Evolutionary conservation across 2,888 invertebrate genomes (phyloP).

Genomic region (Melanotus villosus): DNA sequence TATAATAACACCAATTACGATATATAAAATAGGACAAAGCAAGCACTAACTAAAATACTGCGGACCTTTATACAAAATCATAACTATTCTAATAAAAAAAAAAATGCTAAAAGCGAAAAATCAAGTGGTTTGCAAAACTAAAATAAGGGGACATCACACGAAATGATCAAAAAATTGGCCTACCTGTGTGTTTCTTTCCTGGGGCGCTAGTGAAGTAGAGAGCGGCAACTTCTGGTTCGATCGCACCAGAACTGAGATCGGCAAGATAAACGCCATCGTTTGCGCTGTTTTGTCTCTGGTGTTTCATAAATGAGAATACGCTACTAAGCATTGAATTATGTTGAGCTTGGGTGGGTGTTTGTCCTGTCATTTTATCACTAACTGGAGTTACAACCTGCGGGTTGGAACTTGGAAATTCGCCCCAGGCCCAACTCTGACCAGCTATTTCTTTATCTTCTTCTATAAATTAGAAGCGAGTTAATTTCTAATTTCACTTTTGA

Average conservation of each 20-base stretch:
- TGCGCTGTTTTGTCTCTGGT: conserved; percentile 71
- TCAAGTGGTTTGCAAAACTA: neutral
- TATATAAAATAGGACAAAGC: conserved; percentile 46
- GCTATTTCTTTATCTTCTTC: conserved; percentile 61
- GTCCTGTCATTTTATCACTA: conserved; percentile 54
- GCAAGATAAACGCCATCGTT: conserved; percentile 92
- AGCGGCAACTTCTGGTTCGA: conserved; percentile 93
- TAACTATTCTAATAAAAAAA: neutral
- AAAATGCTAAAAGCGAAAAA: neutral
- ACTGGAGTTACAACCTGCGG: conserved; percentile 59
- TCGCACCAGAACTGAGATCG: conserved; percentile 88
- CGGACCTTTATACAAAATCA: too few relatives aligned
- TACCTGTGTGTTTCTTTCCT: conserved; percentile 56
- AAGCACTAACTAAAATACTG: conserved; percentile 12
- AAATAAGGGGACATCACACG: neutral
- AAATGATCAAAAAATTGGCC: conserved; percentile 25
- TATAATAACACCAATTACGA: conserved; percentile 61
- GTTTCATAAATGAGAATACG: conserved; percentile 95
- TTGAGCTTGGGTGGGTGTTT: conserved; percentile 59
- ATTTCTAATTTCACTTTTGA: neutral
- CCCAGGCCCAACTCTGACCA: conserved; percentile 90
- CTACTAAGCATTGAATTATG: conserved; percentile 86
- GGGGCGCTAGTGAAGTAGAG: conserved; percentile 80
- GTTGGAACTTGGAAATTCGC: conserved; percentile 80
- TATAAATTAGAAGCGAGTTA: conserved; percentile 26